Conservation (phyloP, 2,888 invertebrate species). For the Dromius quadrimaculatus region DNA sequence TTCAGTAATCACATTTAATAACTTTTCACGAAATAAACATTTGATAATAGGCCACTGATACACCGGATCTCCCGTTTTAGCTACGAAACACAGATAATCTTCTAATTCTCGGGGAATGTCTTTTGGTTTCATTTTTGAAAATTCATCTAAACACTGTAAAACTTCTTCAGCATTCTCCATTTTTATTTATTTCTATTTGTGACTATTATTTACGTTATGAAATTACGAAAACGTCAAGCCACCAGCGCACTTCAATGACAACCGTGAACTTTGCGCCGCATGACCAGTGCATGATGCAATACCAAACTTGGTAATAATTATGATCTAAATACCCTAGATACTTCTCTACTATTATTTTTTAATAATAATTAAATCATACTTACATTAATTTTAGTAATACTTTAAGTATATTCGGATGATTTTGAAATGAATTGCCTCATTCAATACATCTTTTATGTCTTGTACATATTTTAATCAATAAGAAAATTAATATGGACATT, state of each 20-base stretch:
- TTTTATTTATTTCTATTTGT: conserved; percentile 23
- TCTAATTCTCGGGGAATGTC: conserved; percentile 91
- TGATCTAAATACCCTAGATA: neutral
- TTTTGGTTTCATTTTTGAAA: conserved; percentile 79
- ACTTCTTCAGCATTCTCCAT: conserved; percentile 92
- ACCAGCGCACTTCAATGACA: conserved; percentile 54
- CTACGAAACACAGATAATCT: conserved; percentile 90
- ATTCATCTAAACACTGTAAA: conserved; percentile 85
- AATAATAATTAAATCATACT: neutral
- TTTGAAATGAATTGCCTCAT: too few relatives aligned
- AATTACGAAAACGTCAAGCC: conserved; percentile 54
- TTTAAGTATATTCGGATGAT: too few relatives aligned
- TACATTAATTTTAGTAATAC: too few relatives aligned
- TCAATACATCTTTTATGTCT: too few relatives aligned
- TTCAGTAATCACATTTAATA: conserved; percentile 87
- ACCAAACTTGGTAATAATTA: conserved; percentile 34
- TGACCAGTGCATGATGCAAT: conserved; percentile 31
- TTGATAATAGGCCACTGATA: conserved; percentile 93
- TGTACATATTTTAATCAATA: too few relatives aligned
- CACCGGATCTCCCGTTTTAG: conserved; percentile 93
- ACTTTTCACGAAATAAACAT: conserved; percentile 88
- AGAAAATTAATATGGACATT: too few relatives aligned
- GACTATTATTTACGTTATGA: conserved; percentile 41
- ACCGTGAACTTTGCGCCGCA: conserved; percentile 53
- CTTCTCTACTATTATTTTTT: too few relatives aligned